A percentile compares a stretch with the other conserved stretches of the same genome.
Conservation (phyloP, 2,113 vertebrate species). For the Ailuropoda melanoleuca region DNA sequence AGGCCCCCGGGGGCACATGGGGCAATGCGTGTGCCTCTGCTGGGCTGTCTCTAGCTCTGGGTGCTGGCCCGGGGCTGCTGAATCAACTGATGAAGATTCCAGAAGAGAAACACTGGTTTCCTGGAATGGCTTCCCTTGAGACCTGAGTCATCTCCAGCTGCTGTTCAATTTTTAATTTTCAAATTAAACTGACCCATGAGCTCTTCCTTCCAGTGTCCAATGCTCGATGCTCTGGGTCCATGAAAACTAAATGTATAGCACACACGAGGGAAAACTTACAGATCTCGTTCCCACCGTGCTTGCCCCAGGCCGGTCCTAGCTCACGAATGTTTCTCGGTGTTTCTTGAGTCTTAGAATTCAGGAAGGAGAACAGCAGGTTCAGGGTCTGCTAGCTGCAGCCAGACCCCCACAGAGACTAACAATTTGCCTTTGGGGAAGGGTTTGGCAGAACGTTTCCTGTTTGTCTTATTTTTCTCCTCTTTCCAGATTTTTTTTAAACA, state of each 20-base stretch:
- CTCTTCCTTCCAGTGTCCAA: background rate
- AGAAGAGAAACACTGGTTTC: constrained; percentile 56
- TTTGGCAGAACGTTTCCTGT: background rate
- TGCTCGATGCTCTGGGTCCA: rapidly evolving
- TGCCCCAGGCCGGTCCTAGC: background rate
- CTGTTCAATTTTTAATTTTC: constrained; percentile 35
- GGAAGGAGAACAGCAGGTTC: background rate
- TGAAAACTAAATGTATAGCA: rapidly evolving
- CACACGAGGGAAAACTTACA: rapidly evolving
- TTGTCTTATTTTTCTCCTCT: background rate
- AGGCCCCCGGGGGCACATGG: rapidly evolving
- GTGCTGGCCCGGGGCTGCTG: background rate
- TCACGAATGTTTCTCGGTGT: background rate
- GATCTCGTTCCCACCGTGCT: rapidly evolving
- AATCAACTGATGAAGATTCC: constrained; percentile 43
- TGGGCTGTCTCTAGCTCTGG: background rate
- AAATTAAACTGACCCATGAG: background rate
- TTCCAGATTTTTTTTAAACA: background rate
- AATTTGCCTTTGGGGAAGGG: background rate
- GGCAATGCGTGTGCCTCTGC: background rate
- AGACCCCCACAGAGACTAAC: background rate
- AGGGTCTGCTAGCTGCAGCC: rapidly evolving
- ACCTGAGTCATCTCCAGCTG: constrained; percentile 77
- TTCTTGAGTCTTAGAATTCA: rapidly evolving
- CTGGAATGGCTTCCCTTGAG: constrained; percentile 68